These are phyloP conservation scores for Xanthia togata DNA, from an alignment of 2,888 invertebrate genomes.

Conservation along the genomic window DNA sequence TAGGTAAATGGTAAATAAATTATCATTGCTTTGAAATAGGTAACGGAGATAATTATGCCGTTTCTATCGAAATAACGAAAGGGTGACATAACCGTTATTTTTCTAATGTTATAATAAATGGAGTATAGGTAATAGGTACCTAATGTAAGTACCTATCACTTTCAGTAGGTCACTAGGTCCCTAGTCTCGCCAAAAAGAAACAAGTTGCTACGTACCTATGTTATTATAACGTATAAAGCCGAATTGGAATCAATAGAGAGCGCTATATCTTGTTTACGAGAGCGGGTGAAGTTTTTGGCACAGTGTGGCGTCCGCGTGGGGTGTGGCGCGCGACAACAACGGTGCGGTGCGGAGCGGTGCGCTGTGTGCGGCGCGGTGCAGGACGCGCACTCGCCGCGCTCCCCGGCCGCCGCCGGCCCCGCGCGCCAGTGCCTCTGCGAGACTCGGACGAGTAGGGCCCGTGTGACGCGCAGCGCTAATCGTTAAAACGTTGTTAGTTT, in stretches of 20 bases:
- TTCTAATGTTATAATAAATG: too few species aligned
- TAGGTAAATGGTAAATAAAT: too few species aligned
- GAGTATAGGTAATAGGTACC: too few species aligned
- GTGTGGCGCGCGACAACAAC: neutral
- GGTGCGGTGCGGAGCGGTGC: slow-evolving; percentile 1
- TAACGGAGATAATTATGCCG: too few species aligned
- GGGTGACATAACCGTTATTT: too few species aligned
- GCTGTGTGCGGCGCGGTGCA: neutral
- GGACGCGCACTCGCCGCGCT: slow-evolving; percentile 4
- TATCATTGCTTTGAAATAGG: too few species aligned
- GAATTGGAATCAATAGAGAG: slow-evolving; percentile 39
- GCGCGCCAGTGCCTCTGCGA: slow-evolving; percentile 54
- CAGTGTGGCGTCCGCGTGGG: neutral
- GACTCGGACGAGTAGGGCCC: slow-evolving; percentile 49
- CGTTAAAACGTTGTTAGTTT: slow-evolving; percentile 33
- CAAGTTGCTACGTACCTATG: too few species aligned
- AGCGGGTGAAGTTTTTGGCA: slow-evolving; percentile 26
- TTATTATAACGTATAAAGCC: too few species aligned
- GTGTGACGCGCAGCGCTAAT: slow-evolving; percentile 33
- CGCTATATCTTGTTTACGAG: slow-evolving; percentile 51
- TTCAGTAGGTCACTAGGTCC: too few species aligned
- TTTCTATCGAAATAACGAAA: too few species aligned
- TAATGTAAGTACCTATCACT: too few species aligned
- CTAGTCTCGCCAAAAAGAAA: too few species aligned
- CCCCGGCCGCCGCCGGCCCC: neutral